Evolutionary conservation across 2,797 vertebrate species (phyloP), one percentile per base, ranked within the genome.

Genomic region (Alosa sapidissima): DNA sequence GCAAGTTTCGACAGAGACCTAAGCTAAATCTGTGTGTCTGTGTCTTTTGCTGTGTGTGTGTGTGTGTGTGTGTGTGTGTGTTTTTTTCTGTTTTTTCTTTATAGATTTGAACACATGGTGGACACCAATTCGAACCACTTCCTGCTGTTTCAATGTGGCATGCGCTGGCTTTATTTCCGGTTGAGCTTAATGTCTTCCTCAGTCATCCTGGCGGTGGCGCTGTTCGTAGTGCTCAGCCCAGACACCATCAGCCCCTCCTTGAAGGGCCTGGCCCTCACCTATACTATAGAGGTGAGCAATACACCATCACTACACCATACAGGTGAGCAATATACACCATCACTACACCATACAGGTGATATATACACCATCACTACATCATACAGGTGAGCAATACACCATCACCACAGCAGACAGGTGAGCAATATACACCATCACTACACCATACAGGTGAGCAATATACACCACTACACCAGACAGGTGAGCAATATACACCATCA

Each of bases 251-350:
- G 84, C 47, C 84, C 93, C 11, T 65, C 96, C 28, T 86, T 93
- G 81, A 97, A 97, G 91, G 96, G 95, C 86, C 90, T 97, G 88
- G 95, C 94, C 0, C 60, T 97, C 81, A 95, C 96, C 62, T 97
- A 96, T 68, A 96, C 95, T 28, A 95, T 95, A 83, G 95, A 97
- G 95, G 96, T 97, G 92, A 83, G 45, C 9, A 41, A 5, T 75
- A 36, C 62, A 9, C 24, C 58, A 24, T 3, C 51, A 58, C 54
- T 58, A 58, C 54, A 58, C 54, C 54, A 58, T 19, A 84, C 95
- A 97, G 95, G 95, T 97, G 92, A 83, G 33, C 28, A 28, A 19
- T 24, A 1, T 62, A 62, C 54, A 19, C 54, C 54, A 19, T 19
- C 11, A 58, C 54, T 58, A 58, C 54, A 58, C 54, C 54, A 58